phyloP scores from a whole-genome alignment of 2,113 vertebrate genomes.

The Anthoscopus minutus region DNA sequence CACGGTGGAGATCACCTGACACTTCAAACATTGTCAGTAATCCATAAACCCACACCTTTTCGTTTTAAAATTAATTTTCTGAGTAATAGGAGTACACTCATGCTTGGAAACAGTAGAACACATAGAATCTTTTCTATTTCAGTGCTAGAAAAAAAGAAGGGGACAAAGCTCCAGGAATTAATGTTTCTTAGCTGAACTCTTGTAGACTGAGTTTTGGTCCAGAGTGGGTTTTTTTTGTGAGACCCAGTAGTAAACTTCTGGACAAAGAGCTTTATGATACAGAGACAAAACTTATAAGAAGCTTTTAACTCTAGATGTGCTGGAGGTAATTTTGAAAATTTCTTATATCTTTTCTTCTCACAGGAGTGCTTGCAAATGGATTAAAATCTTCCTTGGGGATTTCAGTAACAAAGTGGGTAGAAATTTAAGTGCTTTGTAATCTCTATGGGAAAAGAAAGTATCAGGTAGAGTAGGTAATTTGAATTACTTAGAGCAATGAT shows the following conservation, averaged over 20 bases:
- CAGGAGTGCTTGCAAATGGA: background rate
- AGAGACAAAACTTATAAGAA: background rate
- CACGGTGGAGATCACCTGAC: accelerated
- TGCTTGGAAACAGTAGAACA: background rate
- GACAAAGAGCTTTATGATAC: background rate
- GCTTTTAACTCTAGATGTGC: conserved; percentile 8
- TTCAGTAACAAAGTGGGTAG: background rate
- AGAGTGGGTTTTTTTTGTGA: background rate
- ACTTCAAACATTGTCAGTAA: background rate
- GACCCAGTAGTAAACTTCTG: background rate
- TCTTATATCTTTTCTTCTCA: background rate
- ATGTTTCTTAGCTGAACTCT: background rate
- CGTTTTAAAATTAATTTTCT: background rate
- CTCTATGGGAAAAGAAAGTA: conserved; percentile 23
- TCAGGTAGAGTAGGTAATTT: conserved; percentile 33
- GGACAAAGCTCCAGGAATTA: background rate
- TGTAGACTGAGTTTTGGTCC: background rate
- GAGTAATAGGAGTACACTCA: background rate
- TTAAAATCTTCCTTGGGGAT: conserved; percentile 15
- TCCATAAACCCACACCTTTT: background rate
- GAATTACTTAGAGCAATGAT: conserved; percentile 35
- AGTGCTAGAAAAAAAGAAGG: background rate
- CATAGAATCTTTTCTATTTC: background rate
- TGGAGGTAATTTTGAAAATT: background rate
- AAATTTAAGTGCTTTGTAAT: conserved; percentile 47